Evolutionary conservation across 92 coral and sea anemone genomes (phyloP), one percentile per base, ranked within the genome.

Genomic region (Umimayanthus kanabou): DNA sequence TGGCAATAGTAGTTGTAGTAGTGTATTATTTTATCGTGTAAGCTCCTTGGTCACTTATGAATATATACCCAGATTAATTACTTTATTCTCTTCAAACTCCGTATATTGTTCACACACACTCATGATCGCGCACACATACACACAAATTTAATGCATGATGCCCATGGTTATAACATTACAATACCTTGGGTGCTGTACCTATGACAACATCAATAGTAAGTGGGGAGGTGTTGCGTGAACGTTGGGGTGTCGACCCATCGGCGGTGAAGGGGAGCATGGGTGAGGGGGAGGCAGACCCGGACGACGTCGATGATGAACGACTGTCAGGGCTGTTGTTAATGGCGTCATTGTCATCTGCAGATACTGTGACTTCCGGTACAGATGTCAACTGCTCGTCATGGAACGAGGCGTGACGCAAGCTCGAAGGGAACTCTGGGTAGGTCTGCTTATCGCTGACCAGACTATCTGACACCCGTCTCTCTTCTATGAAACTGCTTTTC

Each of bases 181-280:
- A 49, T 76, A 94, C 98, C 88, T 88, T 91, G 2, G 82, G 84
- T 7, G 89, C 74, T 2, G 91, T 47, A 13, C 88, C 90, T 40
- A 92, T 88, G 40, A 89, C 94, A 9, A 92, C 84, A 80, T 91
- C 93, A 15, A 93, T 79, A 53, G 79, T 88, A 5, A 94, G 91
- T 1, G 98, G 96, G 18, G 98, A 95, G 0, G 96, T 77, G 65
- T 93, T 90, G 14, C 93, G 96, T 39, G 98, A 95, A 61, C 80
- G 81, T 86, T 93, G 98, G 82, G 90, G 76, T 13, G 80, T 75
- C 3, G 74, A 82, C 67, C 80, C 85, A 18, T 82, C 87, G 26
- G 64, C 76, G 37, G 64, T 20, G 43, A 55, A 90, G 77, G 92
- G 88, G 5, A 82, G 94, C 50, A 93, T 85, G 23, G 92, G 85